A percentile compares a stretch with the other conserved stretches of the same genome.
Conservation (phyloP, 2,888 invertebrate genomes). For the Drosophila mayaguana region DNA sequence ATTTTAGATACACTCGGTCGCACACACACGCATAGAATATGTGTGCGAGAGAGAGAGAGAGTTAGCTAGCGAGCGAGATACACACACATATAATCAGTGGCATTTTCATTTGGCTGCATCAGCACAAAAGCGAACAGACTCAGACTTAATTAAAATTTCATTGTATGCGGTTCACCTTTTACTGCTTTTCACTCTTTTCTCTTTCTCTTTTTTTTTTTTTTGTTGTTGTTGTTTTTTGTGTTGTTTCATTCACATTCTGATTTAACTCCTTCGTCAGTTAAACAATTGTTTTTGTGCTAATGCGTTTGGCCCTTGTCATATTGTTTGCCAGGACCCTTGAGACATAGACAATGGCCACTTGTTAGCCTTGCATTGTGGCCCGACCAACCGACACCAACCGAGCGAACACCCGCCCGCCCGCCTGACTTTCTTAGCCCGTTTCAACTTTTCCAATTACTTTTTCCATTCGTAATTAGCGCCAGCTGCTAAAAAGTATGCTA, state of each 20-base stretch:
- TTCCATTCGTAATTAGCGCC: constrained; percentile 62
- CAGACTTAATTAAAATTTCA: constrained; percentile 80
- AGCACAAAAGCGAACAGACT: constrained; percentile 67
- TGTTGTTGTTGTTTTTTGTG: no score
- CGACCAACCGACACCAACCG: no score
- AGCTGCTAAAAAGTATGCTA: constrained; percentile 57
- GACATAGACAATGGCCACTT: constrained; percentile 66
- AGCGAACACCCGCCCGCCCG: not conserved
- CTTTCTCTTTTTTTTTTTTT: not conserved
- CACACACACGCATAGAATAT: not conserved
- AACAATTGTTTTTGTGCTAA: constrained; percentile 60
- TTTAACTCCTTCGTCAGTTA: constrained; percentile 64
- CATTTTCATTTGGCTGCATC: constrained; percentile 78
- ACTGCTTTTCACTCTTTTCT: constrained; percentile 22
- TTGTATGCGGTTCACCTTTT: constrained; percentile 70
- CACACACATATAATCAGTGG: constrained; percentile 68
- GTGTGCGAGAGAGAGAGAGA: not conserved
- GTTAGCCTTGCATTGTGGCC: constrained; percentile 52
- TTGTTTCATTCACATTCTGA: constrained; percentile 52
- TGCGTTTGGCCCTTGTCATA: constrained; percentile 51
- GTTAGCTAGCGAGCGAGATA: not conserved
- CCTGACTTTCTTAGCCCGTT: constrained; percentile 35
- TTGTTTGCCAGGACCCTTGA: constrained; percentile 63
- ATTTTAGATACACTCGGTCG: constrained; percentile 66
- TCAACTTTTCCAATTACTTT: constrained; percentile 49